phyloP scores from a whole-genome alignment of 2,888 invertebrate species.

The Spilosoma lubricipeda region DNA sequence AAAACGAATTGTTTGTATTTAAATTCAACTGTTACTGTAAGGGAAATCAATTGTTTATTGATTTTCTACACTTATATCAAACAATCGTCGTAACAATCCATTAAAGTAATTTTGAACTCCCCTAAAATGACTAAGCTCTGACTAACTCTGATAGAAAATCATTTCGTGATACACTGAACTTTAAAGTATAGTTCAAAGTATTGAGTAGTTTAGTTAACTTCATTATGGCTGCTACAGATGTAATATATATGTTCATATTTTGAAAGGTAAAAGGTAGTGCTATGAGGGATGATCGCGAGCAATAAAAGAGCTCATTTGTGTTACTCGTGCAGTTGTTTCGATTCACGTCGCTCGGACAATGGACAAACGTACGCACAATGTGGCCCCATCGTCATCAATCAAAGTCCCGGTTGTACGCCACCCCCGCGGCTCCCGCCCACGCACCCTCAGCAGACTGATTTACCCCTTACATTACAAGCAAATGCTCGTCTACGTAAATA shows the following conservation, averaged over 20 bases:
- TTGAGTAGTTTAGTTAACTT: not conserved
- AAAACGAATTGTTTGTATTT: not conserved
- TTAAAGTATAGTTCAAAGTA: not conserved
- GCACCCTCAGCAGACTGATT: conserved; percentile 61
- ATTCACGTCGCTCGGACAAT: conserved; percentile 77
- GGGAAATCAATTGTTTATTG: not conserved
- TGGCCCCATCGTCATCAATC: conserved; percentile 78
- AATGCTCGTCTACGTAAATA: conserved; percentile 56
- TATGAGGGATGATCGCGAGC: conserved; percentile 64
- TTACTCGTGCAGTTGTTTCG: conserved; percentile 76
- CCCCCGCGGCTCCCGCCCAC: conserved; percentile 51
- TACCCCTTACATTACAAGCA: conserved; percentile 65
- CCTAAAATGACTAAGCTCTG: not conserved
- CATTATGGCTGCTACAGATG: not conserved
- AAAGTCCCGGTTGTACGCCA: conserved; percentile 59
- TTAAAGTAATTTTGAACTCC: not conserved
- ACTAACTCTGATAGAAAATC: not conserved
- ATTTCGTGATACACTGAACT: not conserved
- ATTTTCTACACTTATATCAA: not conserved
- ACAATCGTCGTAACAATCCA: not conserved
- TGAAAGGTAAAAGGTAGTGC: conserved; percentile 51
- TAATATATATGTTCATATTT: conserved; percentile 25
- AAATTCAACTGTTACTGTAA: not conserved
- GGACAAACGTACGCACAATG: conserved; percentile 72
- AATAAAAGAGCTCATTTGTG: conserved; percentile 73